phyloP scores from a whole-genome alignment of 30 jellyfish, hydroid and myxozoan genomes.

The Chrysaora quinquecirrha region DNA sequence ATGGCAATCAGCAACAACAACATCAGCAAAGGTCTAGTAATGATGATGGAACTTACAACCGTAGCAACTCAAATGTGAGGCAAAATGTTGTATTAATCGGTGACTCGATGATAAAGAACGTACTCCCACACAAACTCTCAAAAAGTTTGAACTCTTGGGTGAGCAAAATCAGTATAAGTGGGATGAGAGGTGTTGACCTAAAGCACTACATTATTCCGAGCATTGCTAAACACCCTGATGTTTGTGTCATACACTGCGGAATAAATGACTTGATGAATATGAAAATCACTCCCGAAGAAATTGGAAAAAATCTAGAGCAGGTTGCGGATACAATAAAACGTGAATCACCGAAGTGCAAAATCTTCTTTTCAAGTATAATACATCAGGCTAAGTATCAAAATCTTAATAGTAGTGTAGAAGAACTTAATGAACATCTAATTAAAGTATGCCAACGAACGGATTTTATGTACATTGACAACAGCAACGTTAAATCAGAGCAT shows the following conservation, averaged over 20 bases:
- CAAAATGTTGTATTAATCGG: not conserved
- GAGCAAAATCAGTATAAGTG: slow-evolving; percentile 42
- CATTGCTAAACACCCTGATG: slow-evolving; percentile 13
- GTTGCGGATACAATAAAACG: not conserved
- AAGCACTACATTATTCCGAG: slow-evolving; percentile 11
- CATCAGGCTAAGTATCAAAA: slow-evolving; percentile 5
- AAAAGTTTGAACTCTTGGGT: slow-evolving; percentile 11
- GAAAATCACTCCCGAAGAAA: not conserved
- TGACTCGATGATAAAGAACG: not conserved
- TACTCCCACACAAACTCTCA: not conserved
- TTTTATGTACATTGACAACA: not conserved
- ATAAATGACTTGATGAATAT: not conserved
- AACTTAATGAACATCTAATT: not conserved
- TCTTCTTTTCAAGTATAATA: not conserved
- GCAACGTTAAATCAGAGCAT: not conserved
- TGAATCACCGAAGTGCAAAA: not conserved
- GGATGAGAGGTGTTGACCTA: slow-evolving; percentile 17
- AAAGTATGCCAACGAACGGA: not conserved
- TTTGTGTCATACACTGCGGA: not conserved
- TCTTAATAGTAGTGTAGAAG: too few relatives aligned
- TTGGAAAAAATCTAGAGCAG: too few relatives aligned
- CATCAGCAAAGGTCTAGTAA: too few relatives aligned
- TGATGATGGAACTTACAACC: too few relatives aligned
- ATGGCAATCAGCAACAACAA: too few relatives aligned
- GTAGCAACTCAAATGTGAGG: too few relatives aligned